phyloP scores from a whole-genome alignment of 2,113 vertebrate species.

The Pholis gunnellus region DNA sequence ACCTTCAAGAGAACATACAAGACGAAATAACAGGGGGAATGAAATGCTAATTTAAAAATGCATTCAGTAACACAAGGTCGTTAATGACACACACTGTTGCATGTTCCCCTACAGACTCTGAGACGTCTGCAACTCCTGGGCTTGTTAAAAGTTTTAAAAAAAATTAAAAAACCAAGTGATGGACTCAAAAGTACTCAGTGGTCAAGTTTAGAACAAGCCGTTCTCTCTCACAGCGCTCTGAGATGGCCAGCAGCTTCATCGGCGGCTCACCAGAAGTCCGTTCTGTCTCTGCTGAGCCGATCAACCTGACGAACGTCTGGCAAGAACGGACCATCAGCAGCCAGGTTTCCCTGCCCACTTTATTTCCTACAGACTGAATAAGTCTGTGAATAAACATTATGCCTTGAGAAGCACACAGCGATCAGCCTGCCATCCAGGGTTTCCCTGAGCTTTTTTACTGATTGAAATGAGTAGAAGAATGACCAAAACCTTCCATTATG shows the following conservation, averaged over 20 bases:
- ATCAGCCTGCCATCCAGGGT: slow-evolving; percentile 17
- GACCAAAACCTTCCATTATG: neutral
- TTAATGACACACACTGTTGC: slow-evolving; percentile 14
- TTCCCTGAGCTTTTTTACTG: slow-evolving; percentile 10
- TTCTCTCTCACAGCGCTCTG: slow-evolving; percentile 15
- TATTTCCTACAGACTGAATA: slow-evolving; percentile 28
- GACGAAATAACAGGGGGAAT: neutral
- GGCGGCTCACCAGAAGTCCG: slow-evolving; percentile 31
- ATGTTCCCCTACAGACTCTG: slow-evolving; percentile 21
- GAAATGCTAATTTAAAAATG: slow-evolving; percentile 1
- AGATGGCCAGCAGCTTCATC: slow-evolving; percentile 28
- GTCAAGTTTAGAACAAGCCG: slow-evolving; percentile 38
- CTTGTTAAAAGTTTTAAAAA: slow-evolving; percentile 49
- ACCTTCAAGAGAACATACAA: neutral
- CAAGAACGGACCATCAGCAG: slow-evolving; percentile 25
- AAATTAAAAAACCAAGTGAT: slow-evolving; percentile 12
- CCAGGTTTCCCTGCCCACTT: slow-evolving; percentile 57
- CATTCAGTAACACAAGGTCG: neutral
- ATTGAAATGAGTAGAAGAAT: neutral
- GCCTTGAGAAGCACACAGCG: slow-evolving; percentile 26
- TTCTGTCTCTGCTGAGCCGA: slow-evolving; percentile 34
- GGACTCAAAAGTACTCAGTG: slow-evolving; percentile 26
- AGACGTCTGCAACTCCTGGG: slow-evolving; percentile 36
- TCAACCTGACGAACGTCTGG: slow-evolving; percentile 54
- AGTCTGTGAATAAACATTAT: slow-evolving; percentile 44